Evolutionary conservation across 1,140 invertebrate genomes (phyloP).

Genomic region (Trichonephila clavata): DNA sequence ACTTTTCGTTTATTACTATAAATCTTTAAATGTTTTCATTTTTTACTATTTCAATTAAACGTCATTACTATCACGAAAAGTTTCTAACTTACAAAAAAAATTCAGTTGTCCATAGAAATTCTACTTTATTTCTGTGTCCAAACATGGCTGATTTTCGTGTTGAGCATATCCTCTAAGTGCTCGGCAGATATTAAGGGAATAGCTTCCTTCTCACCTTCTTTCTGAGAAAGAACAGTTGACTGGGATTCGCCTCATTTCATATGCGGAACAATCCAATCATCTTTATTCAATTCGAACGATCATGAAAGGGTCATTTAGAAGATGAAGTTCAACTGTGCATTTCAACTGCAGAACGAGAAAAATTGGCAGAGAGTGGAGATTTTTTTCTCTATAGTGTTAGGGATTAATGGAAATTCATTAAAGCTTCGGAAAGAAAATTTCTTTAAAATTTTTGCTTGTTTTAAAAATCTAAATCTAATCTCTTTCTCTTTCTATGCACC

Average conservation of each 20-base stretch:
- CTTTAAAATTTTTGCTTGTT: too few relatives aligned
- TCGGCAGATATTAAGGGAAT: background rate
- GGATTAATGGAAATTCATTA: constrained; percentile 11
- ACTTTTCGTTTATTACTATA: too few relatives aligned
- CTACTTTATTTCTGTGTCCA: background rate
- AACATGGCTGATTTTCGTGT: background rate
- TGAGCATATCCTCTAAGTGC: background rate
- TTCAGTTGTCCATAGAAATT: background rate
- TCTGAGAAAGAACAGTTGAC: background rate
- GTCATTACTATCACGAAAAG: too few relatives aligned
- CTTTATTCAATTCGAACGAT: constrained; percentile 34
- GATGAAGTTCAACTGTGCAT: background rate
- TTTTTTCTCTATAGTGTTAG: background rate
- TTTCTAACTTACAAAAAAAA: too few relatives aligned
- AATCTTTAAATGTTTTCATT: too few relatives aligned
- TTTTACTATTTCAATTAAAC: too few relatives aligned
- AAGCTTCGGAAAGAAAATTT: too few relatives aligned
- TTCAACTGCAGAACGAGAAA: background rate
- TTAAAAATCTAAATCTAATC: too few relatives aligned
- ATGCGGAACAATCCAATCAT: constrained; percentile 38
- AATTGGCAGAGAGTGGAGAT: background rate
- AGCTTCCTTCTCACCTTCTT: background rate
- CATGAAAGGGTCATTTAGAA: constrained; percentile 27
- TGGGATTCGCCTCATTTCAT: constrained; percentile 20
- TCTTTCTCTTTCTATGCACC: too few relatives aligned